Conservation (phyloP, 2,888 invertebrate species). For the Iselma pallidipennis region DNA sequence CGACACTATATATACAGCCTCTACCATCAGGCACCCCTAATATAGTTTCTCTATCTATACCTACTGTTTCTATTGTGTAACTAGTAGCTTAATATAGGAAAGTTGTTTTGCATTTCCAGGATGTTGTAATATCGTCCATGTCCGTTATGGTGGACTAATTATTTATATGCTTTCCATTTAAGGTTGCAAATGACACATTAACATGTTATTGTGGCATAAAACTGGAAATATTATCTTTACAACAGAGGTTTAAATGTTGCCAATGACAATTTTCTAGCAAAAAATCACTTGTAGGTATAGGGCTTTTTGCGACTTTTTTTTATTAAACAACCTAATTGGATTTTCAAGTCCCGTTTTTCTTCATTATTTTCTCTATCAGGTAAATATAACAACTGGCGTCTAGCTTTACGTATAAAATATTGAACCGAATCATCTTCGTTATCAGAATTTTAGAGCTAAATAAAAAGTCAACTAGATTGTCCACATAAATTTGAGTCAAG, state of each 20-base stretch:
- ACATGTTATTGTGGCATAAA: no score
- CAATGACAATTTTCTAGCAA: no score
- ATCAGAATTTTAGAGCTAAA: background rate
- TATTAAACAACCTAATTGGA: background rate
- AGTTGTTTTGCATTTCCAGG: background rate
- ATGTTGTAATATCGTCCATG: no score
- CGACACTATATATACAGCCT: slow-evolving; percentile 3
- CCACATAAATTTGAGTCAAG: background rate
- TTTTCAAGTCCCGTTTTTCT: background rate
- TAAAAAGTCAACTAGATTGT: background rate
- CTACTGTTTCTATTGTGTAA: background rate
- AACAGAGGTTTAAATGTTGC: no score
- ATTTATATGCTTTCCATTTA: no score
- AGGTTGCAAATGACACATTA: background rate
- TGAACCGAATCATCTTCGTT: background rate
- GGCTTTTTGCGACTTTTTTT: background rate
- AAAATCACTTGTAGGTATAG: no score
- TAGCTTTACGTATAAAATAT: background rate
- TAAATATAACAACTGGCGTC: background rate
- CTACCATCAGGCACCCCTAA: background rate
- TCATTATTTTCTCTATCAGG: background rate
- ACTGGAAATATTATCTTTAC: no score
- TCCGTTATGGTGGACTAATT: no score
- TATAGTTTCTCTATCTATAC: background rate
- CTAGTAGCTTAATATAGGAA: background rate